Percentiles rank a stretch among this genome's conserved stretches.
These are phyloP conservation scores for Meghimatium bilineatum DNA, from an alignment of 2,888 invertebrate species.

Conservation along the genomic window DNA sequence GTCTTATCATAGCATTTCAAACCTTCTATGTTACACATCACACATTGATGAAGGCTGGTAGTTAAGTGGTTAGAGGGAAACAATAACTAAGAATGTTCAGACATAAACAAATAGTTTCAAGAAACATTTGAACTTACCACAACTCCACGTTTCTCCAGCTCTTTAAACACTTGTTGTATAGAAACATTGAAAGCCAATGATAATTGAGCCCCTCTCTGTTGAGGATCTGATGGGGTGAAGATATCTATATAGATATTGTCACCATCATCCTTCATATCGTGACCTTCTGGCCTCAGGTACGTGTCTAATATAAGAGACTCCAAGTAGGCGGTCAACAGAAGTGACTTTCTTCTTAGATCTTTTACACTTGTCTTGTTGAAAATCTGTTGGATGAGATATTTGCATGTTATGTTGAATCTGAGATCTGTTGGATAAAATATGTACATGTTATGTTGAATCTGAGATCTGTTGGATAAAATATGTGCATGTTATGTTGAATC, in stretches of 20 bases:
- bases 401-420: neutral
- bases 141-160: conserved; percentile 79
- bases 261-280: conserved; percentile 26
- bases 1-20: too few species aligned
- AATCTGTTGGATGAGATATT: conserved; percentile 71
- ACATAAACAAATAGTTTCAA: too few species aligned
- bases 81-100: too few species aligned
- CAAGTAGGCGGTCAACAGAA: conserved; percentile 80
- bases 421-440: too few species aligned
- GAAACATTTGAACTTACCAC: conserved; percentile 79
- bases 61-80: too few species aligned
- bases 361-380: conserved; percentile 78
- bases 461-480: too few species aligned
- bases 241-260: conserved; percentile 72
- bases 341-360: conserved; percentile 78
- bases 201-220: conserved; percentile 79
- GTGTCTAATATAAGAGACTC: conserved; percentile 77
- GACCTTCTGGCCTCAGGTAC: conserved; percentile 59
- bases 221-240: conserved; percentile 79
- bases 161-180: conserved; percentile 76
- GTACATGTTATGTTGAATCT: too few species aligned
- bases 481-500: conserved; percentile 79
- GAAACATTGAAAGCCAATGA: conserved; percentile 78
- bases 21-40: too few species aligned
- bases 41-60: too few species aligned